Evolutionary conservation across 2,797 vertebrate genomes (phyloP).

Genomic region (Adrianichthys oophorus): DNA sequence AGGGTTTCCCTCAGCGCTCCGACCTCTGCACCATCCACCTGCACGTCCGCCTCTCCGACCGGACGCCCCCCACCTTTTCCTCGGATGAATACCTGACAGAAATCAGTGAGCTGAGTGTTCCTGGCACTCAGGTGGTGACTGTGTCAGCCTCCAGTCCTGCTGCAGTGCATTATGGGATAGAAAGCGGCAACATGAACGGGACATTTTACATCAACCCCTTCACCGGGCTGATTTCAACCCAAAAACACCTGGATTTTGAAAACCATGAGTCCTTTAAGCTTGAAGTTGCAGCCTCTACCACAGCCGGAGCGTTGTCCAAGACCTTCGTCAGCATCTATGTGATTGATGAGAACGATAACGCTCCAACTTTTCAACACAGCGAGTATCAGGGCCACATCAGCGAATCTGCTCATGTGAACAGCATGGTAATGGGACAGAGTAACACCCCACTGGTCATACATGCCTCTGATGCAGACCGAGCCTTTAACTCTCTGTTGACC

Average conservation of each 20-base stretch:
- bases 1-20: constrained; percentile 86
- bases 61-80: constrained; percentile 85
- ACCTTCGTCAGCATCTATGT: constrained; percentile 83
- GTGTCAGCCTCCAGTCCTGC: constrained; percentile 83
- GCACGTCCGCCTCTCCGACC: constrained; percentile 80
- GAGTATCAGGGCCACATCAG: constrained; percentile 85
- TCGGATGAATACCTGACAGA: constrained; percentile 86
- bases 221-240: constrained; percentile 86
- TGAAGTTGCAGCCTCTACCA: constrained; percentile 83
- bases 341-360: constrained; percentile 93
- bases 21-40: constrained; percentile 85
- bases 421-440: constrained; percentile 86
- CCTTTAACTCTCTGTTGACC: constrained; percentile 84
- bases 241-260: constrained; percentile 88
- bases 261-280: constrained; percentile 82
- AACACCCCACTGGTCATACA: constrained; percentile 86
- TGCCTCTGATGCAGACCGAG: constrained; percentile 87
- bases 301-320: constrained; percentile 79
- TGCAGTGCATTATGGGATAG: constrained; percentile 87
- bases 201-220: constrained; percentile 87
- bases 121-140: constrained; percentile 82
- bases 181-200: constrained; percentile 82
- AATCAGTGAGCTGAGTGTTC: constrained; percentile 83
- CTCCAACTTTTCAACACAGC: constrained; percentile 80
- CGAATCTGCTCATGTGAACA: constrained; percentile 84